These are phyloP conservation scores for Aradophagus sp. DNA, from an alignment of 1,140 invertebrate species.

Conservation along the genomic window DNA sequence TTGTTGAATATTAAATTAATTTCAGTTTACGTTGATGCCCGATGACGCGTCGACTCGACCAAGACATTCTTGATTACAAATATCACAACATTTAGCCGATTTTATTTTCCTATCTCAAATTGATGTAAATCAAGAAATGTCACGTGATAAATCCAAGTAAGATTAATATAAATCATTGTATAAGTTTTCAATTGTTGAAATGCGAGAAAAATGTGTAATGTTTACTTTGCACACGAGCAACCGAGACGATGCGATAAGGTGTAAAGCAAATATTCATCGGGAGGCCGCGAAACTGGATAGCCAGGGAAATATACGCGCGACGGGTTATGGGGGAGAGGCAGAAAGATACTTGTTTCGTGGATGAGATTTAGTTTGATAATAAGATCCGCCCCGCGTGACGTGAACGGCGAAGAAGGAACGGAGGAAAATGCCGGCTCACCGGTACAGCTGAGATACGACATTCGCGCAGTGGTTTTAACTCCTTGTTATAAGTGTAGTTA, in stretches of 20 bases:
- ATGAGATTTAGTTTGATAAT: constrained; percentile 73
- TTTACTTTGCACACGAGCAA: no score
- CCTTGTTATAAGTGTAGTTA: constrained; percentile 72
- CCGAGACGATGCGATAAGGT: constrained; percentile 23
- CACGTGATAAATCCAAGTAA: no score
- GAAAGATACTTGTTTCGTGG: constrained; percentile 67
- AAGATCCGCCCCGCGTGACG: constrained; percentile 65
- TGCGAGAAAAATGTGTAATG: no score
- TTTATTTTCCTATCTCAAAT: no score
- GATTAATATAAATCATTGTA: no score
- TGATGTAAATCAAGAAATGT: no score
- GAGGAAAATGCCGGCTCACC: constrained; percentile 57
- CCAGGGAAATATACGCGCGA: constrained; percentile 42
- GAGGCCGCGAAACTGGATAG: constrained; percentile 54
- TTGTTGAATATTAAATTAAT: no score
- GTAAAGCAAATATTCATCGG: constrained; percentile 51
- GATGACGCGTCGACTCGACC: no score
- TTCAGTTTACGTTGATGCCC: no score
- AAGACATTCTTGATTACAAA: no score
- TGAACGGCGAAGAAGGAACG: constrained; percentile 54
- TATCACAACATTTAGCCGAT: no score
- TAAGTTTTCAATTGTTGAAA: no score
- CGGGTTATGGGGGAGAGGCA: constrained; percentile 52
- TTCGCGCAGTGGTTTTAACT: constrained; percentile 75
- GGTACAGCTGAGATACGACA: constrained; percentile 72